phyloP scores from a whole-genome alignment of 2,888 invertebrate species.

The Falcaria lacertinaria region DNA sequence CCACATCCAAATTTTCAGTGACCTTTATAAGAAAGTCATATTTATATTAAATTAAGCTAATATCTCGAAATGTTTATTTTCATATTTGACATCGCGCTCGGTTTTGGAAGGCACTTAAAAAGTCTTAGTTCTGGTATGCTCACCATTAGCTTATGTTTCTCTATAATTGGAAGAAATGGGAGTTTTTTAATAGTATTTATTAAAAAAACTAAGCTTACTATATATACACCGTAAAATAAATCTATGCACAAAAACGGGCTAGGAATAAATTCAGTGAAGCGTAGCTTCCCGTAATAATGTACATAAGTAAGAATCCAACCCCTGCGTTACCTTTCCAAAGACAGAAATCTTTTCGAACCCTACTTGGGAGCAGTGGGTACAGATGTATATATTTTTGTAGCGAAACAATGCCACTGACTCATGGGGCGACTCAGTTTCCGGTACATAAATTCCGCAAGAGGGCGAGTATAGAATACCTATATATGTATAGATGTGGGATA shows the following conservation, averaged over 20 bases:
- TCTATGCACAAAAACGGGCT: not conserved
- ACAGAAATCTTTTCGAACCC: not conserved
- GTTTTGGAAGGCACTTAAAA: no score
- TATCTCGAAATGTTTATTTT: no score
- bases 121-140: no score
- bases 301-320: not conserved
- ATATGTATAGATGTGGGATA: slow-evolving; percentile 2
- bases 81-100: no score
- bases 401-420: slow-evolving; percentile 37
- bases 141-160: no score
- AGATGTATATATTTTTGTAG: slow-evolving; percentile 28
- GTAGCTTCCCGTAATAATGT: not conserved
- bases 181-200: no score
- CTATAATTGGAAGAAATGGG: no score
- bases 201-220: no score
- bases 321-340: not conserved
- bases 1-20: no score
- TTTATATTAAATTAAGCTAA: no score
- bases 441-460: slow-evolving; percentile 40
- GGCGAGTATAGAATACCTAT: slow-evolving; percentile 37
- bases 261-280: not conserved
- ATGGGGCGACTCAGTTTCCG: slow-evolving; percentile 46
- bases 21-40: no score
- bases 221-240: not conserved
- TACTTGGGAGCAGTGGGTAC: slow-evolving; percentile 1